Evolutionary conservation across 2,113 vertebrate species (phyloP).

Genomic region (Chamaea fasciata): DNA sequence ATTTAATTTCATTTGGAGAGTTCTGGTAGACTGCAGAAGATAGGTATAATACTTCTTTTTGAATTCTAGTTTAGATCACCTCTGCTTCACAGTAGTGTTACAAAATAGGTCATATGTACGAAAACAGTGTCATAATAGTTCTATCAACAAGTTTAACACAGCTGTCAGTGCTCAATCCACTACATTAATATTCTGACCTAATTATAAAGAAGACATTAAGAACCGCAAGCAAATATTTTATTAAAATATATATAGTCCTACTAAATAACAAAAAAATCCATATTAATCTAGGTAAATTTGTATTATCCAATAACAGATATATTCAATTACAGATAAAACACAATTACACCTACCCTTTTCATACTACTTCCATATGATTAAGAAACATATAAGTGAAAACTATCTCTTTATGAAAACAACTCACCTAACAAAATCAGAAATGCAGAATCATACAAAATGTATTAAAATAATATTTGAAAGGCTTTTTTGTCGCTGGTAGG

Average conservation of each 20-base stretch:
- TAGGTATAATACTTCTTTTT: not conserved
- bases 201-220: not conserved
- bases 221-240: not conserved
- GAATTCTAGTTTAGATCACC: not conserved
- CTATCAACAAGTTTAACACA: not conserved
- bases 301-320: not conserved
- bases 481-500: too few relatives aligned
- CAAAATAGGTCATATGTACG: not conserved
- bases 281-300: not conserved
- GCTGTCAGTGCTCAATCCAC: not conserved
- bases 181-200: not conserved
- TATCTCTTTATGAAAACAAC: not conserved
- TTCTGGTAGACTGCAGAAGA: not conserved
- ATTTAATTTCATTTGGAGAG: not conserved
- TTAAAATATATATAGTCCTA: not conserved
- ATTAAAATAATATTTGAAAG: not conserved
- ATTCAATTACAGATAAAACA: not conserved
- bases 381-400: not conserved
- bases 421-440: not conserved
- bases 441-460: fast-evolving
- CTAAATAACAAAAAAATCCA: not conserved
- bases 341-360: not conserved
- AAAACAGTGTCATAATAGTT: not conserved
- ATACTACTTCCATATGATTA: not conserved
- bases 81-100: not conserved